Evolutionary conservation across 2,888 invertebrate genomes (phyloP), one percentile per base, ranked within the genome.

Genomic region (Prenolepis imparis): DNA sequence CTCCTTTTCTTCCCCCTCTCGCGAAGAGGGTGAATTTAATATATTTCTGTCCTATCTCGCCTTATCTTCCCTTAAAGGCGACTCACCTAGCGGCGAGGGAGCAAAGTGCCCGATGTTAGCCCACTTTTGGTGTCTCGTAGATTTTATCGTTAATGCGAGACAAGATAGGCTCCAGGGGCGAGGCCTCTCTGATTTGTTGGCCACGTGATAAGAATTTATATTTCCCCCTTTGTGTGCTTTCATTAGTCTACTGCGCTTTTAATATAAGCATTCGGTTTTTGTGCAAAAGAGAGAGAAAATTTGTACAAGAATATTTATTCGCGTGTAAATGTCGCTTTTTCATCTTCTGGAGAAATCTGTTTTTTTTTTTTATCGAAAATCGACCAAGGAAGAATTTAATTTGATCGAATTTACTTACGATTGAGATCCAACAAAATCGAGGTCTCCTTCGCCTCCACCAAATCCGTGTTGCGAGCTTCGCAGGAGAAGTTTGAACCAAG

Each of bases 401-500:
- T 52, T 12, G 68, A 32, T 55, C 21, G 8, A 32, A 44, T 70
- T 81, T 91, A 96, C 98, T 98, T 95, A 98, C 98, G 95, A 94
- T 97, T 97, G 95, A 98, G 96, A 93, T 98, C 97, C 84, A 98
- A 95, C 73, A 97, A 96, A 74, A 98, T 96, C 41, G 97, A 96
- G 21, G 97, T 96, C 94, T 97, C 97, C 94, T 97, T 97, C 12
- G 98, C 97, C 91, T 97, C 97, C 77, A 97, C 97, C 81, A 98
- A 96, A 92, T 97, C 96, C 81, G 98, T 98, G 95, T 98, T 98
- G 93, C 97, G 96, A 36, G 98, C 98, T 94, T 98, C 97, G 94
- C 98, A 98, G 82, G 98, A 98, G 95, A 98, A 98, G 89, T 98
- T 97, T 28, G 98, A 97, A 91, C 98, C 97, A 92, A 98, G 96